These are phyloP conservation scores for Himalopsyche phryganea DNA, from an alignment of 1,140 invertebrate genomes.

Conservation along the genomic window DNA sequence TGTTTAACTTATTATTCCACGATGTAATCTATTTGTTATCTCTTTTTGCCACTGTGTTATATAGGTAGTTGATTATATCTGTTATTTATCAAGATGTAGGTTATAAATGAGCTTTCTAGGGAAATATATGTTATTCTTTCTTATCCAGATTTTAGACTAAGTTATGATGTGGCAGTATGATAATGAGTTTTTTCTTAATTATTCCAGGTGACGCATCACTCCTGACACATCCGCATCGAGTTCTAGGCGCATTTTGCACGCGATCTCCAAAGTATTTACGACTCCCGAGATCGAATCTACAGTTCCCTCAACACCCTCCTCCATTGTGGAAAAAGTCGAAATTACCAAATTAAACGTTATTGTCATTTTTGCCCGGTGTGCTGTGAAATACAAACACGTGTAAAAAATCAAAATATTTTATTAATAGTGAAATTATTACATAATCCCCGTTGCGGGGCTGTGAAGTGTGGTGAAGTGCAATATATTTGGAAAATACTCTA, in stretches of 20 bases:
- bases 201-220: constrained; percentile 49
- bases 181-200: constrained; percentile 28
- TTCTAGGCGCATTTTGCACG: constrained; percentile 41
- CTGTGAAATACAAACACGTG: not conserved
- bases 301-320: constrained; percentile 25
- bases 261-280: constrained; percentile 38
- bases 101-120: no score
- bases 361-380: constrained; percentile 7
- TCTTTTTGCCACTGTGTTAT: no score
- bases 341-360: not conserved
- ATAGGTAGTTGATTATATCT: no score
- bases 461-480: constrained; percentile 23
- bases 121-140: no score
- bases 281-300: constrained; percentile 37
- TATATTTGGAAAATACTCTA: constrained; percentile 8
- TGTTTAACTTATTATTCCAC: no score
- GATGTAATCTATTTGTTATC: no score
- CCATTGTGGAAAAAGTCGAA: not conserved
- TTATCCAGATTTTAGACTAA: no score
- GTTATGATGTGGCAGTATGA: no score
- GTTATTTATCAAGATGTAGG: no score
- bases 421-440: no score
- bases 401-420: no score
- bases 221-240: constrained; percentile 50
- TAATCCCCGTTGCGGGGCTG: not conserved